Percentiles rank a stretch among this genome's conserved stretches.
Evolutionary conservation across 2,113 vertebrate genomes (phyloP).

Genomic region (Riparia riparia): DNA sequence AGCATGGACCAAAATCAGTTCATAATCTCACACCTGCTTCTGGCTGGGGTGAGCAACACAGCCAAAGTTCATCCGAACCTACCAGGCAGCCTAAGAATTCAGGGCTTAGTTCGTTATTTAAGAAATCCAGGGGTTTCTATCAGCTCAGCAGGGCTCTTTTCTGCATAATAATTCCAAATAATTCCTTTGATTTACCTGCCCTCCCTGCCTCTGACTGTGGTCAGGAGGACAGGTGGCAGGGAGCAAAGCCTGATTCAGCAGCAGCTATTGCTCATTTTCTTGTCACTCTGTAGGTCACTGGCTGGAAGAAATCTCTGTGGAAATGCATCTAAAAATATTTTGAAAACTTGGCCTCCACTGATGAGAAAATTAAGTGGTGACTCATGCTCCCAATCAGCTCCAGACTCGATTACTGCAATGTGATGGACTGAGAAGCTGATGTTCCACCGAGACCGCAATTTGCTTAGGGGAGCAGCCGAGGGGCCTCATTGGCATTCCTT

Average conservation of each 20-base stretch:
- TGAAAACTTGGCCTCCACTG: constrained; percentile 4
- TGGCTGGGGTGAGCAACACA: neutral
- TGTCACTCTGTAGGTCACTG: neutral
- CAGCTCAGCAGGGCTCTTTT: neutral
- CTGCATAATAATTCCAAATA: neutral
- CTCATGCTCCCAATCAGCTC: constrained; percentile 25
- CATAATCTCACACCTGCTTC: neutral
- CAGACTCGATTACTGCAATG: constrained; percentile 28
- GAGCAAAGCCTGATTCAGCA: neutral
- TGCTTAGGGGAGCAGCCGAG: neutral
- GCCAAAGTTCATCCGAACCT: neutral
- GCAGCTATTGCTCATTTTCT: constrained; percentile 19
- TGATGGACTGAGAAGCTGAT: constrained; percentile 16
- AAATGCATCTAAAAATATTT: constrained; percentile 57
- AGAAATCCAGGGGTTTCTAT: neutral
- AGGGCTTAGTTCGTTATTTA: neutral
- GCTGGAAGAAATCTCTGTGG: neutral
- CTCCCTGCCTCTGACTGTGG: neutral
- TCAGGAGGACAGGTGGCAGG: neutral
- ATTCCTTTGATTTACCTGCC: neutral
- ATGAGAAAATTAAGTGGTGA: constrained; percentile 38
- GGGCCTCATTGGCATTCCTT: neutral
- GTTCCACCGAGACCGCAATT: neutral
- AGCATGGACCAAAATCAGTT: neutral
- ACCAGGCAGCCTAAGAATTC: neutral